Evolutionary conservation across 2,113 vertebrate species (phyloP), one percentile per base, ranked within the genome.

Genomic region (Pterocles orientalis): DNA sequence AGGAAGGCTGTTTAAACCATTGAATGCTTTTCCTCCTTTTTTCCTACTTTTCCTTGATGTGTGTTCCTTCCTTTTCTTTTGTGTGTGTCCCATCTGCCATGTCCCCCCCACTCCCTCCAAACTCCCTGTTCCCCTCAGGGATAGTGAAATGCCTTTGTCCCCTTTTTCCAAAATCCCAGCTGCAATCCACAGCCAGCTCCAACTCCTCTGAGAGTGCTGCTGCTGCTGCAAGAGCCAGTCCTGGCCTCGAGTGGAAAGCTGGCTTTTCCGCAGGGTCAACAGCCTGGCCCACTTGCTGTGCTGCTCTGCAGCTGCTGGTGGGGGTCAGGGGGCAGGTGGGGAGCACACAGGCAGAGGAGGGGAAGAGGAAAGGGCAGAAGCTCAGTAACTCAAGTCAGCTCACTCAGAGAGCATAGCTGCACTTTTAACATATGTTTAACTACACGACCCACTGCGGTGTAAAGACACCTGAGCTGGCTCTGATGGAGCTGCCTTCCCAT

Each of bases 401-500:
- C 51, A 36, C 13, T 5, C 65, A 5, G 51, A 50, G 60, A 60
- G 14, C 12, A 15, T n/a, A n/a, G 61, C 70, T 90, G 70, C 19
- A 8, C 75, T 90, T 82, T 41, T 71, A 88, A 82, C 79, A 47
- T 71, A 72, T 90, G 88, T 60, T 96, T 94, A 70, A 85, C 82
- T 92, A 51, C 71, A 58, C 3, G 48, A 90, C 36, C 25, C 53
- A 17, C 88, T 66, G 51, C 24, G 70, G 57, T 79, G 70, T 79
- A 36, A 36, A 90, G 86, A 10, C 70, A 83, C 75, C 48, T 79
- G 91, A 79, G 73, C 61, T 85, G 75, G 43, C 86, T 88, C 65
- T 69, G n/a, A 54, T 5, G 31, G 91, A 82, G 66, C 82, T 94
- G 53, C 79, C 34, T 68, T 60, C 81, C 51, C 80, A 18, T 92